These are phyloP conservation scores for Psilanteris sp. DNA, from an alignment of 1,140 invertebrate genomes.

Conservation along the genomic window DNA sequence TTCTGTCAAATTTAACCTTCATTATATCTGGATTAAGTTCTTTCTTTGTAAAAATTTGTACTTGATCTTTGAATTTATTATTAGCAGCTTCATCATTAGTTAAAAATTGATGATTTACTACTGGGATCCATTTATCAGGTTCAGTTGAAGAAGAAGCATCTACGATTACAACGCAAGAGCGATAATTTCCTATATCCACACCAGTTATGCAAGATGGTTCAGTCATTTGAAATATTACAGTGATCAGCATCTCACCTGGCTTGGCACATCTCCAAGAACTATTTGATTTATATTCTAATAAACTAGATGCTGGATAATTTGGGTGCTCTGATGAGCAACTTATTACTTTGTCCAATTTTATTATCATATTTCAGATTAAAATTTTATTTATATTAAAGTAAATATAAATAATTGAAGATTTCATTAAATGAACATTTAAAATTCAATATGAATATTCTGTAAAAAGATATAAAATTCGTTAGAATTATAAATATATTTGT, in stretches of 20 bases:
- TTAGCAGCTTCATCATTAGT: slow-evolving; percentile 74
- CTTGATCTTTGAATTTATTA: slow-evolving; percentile 74
- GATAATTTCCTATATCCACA: slow-evolving; percentile 76
- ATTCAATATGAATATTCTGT: too few species aligned
- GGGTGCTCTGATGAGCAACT: slow-evolving; percentile 75
- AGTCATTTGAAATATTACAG: slow-evolving; percentile 71
- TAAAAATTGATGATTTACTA: slow-evolving; percentile 75
- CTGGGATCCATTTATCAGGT: slow-evolving; percentile 74
- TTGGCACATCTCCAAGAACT: slow-evolving; percentile 74
- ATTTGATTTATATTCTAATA: slow-evolving; percentile 68
- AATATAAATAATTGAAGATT: too few species aligned
- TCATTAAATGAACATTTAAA: too few species aligned
- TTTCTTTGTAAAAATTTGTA: slow-evolving; percentile 75
- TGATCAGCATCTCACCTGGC: slow-evolving; percentile 72
- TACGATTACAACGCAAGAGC: slow-evolving; percentile 72
- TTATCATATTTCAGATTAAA: slow-evolving; percentile 74
- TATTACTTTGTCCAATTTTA: slow-evolving; percentile 73
- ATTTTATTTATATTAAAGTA: too few species aligned
- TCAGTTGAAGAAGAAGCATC: slow-evolving; percentile 70
- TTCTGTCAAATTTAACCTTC: slow-evolving; percentile 73
- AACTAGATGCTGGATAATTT: slow-evolving; percentile 71
- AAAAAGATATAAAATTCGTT: too few species aligned
- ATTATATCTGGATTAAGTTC: slow-evolving; percentile 72
- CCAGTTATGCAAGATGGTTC: slow-evolving; percentile 73
- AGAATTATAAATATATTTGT: too few species aligned